Percentiles rank a stretch among this genome's conserved stretches.
These are phyloP conservation scores for Lacanobia wlatinum DNA, from an alignment of 2,888 invertebrate genomes.

Conservation along the genomic window DNA sequence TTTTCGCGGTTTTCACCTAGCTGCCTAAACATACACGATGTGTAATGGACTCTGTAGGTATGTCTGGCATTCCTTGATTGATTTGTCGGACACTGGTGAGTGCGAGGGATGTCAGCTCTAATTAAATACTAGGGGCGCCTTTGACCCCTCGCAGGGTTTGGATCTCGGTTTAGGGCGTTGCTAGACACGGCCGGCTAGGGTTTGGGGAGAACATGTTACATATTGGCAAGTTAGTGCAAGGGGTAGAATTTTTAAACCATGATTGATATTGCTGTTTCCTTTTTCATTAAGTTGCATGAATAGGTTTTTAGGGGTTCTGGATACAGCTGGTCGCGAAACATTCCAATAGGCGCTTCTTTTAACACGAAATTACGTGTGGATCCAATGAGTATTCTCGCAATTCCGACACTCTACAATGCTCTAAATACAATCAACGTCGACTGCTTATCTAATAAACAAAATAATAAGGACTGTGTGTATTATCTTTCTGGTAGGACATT, in stretches of 20 bases:
- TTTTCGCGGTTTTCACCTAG: not conserved
- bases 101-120: constrained; percentile 35
- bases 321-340: not conserved
- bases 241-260: constrained; percentile 24
- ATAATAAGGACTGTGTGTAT: not conserved
- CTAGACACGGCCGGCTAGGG: constrained; percentile 41
- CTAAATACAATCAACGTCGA: too few relatives aligned
- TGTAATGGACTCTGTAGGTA: constrained; percentile 6
- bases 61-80: constrained; percentile 29
- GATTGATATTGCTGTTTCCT: constrained; percentile 21
- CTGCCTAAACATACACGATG: not conserved
- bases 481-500: not conserved
- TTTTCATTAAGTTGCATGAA: constrained; percentile 10
- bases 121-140: constrained; percentile 47
- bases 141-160: constrained; percentile 22
- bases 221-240: constrained; percentile 19
- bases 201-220: constrained; percentile 22
- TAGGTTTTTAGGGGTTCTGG: not conserved
- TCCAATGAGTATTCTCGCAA: not conserved
- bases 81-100: constrained; percentile 46
- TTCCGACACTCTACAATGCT: not conserved
- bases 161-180: constrained; percentile 38
- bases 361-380: not conserved
- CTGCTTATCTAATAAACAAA: not conserved
- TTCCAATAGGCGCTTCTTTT: not conserved